Evolutionary conservation across 1,140 invertebrate species (phyloP), one percentile per base, ranked within the genome.

Genomic region (Hyphantria cunea): DNA sequence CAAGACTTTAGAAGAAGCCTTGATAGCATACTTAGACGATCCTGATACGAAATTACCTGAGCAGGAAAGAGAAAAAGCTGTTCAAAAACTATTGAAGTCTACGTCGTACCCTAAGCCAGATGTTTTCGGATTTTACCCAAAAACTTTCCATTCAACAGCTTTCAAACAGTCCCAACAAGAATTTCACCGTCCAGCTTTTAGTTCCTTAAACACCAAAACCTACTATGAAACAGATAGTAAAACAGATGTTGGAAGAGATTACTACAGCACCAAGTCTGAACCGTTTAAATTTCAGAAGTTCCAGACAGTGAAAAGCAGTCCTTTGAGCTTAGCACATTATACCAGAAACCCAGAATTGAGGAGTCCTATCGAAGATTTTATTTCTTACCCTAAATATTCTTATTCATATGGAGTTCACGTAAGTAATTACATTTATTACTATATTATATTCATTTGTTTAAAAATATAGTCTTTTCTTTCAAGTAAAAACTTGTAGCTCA

Each of bases 11-110:
- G 81, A 88, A 13, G 85, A 90, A 0, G 88, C 88, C 8, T 41
- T 89, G 0, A 37, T 88, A 5, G 79, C 65, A 6, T 88, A 88
- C 54, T 48, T 86, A 6, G 77, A 86, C 25, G 86, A 90, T 44
- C 77, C 82, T 0, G 86, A 90, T 42, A 90, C 87, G 0, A 80
- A 86, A 54, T 56, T 90, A 25, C 84, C 86, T 0, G 72, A 84
- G 13, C 50, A 64, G 6, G 84, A 88, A 49, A 78, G 62, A 58
- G 65, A 68, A 0, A 80, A 65, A 55, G 80, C 76, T 0, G 32
- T 76, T 6, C 44, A 66, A 3, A 70, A 56, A 32, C 45, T 74
- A 5, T 15, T 71, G 11, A 34, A 58, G n/a, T 49, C 64, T 50
- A 37, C 64, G 11, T 45, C 49, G 17, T 51, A 52, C 11, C 11